Evolutionary conservation across 2,113 vertebrate genomes (phyloP).

Genomic region (Coreoperca whiteheadi): DNA sequence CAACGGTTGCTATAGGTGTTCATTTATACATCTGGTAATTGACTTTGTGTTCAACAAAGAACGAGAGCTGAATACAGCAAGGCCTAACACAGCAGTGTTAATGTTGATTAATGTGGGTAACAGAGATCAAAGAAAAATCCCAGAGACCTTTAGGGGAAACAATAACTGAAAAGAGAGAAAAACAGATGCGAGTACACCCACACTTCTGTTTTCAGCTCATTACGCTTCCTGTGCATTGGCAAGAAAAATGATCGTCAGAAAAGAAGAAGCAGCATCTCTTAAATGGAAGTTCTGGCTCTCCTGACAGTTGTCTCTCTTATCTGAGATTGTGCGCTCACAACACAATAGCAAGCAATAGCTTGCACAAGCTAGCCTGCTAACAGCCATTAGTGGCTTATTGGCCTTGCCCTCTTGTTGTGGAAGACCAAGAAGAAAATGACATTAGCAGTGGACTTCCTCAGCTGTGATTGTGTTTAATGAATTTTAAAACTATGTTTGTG

Average conservation of each 20-base stretch:
- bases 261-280: slow-evolving; percentile 28
- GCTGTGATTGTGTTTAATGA: neutral
- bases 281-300: slow-evolving; percentile 41
- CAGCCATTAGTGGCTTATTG: neutral
- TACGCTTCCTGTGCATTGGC: slow-evolving; percentile 33
- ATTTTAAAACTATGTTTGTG: neutral
- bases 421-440: neutral
- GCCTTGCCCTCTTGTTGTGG: neutral
- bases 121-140: slow-evolving; percentile 59
- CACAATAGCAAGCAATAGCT: slow-evolving; percentile 3
- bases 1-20: slow-evolving; percentile 33
- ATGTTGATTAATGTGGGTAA: slow-evolving; percentile 68
- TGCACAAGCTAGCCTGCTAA: slow-evolving; percentile 1
- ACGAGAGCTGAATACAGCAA: slow-evolving; percentile 15
- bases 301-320: slow-evolving; percentile 30
- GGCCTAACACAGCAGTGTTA: slow-evolving; percentile 42
- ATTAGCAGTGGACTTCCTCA: neutral
- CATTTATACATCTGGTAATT: slow-evolving; percentile 60
- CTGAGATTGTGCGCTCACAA: slow-evolving; percentile 13
- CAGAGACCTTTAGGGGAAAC: slow-evolving; percentile 54
- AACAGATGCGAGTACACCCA: slow-evolving; percentile 63
- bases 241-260: slow-evolving; percentile 37
- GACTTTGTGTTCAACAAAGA: slow-evolving; percentile 60
- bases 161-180: slow-evolving; percentile 51
- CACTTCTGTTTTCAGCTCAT: slow-evolving; percentile 63